Percentiles rank a stretch among this genome's conserved stretches.
Conservation (phyloP, 2,797 vertebrate species). For the Notoglanidium macrostoma region DNA sequence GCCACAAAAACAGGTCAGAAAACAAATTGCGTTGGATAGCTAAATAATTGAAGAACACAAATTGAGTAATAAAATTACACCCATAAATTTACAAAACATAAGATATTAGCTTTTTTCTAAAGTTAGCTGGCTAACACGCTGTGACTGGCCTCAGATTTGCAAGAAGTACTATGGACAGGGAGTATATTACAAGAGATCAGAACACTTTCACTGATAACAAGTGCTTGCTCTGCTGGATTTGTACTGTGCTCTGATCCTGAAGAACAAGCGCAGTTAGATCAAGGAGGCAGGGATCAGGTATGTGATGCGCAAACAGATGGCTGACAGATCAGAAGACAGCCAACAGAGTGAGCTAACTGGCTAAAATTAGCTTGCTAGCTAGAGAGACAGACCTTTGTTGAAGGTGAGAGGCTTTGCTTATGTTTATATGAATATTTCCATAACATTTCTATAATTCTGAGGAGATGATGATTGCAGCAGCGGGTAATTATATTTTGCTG, state of each 20-base stretch:
- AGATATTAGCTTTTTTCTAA: neutral
- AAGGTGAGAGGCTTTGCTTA: neutral
- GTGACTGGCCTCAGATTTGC: neutral
- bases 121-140: neutral
- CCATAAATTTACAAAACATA: neutral
- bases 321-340: neutral
- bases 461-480: neutral
- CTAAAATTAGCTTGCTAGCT: neutral
- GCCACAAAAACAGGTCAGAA: neutral
- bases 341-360: neutral
- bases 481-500: neutral
- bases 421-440: neutral
- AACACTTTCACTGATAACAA: no score
- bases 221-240: conserved; percentile 3
- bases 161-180: neutral
- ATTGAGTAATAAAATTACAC: neutral
- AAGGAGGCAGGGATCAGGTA: neutral
- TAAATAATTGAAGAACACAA: neutral
- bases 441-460: neutral
- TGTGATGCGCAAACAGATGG: neutral
- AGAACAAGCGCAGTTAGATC: neutral
- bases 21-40: neutral
- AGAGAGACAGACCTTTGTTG: neutral
- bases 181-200: neutral
- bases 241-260: neutral